phyloP scores from a whole-genome alignment of 2,113 vertebrate species.

The Tursiops truncatus region DNA sequence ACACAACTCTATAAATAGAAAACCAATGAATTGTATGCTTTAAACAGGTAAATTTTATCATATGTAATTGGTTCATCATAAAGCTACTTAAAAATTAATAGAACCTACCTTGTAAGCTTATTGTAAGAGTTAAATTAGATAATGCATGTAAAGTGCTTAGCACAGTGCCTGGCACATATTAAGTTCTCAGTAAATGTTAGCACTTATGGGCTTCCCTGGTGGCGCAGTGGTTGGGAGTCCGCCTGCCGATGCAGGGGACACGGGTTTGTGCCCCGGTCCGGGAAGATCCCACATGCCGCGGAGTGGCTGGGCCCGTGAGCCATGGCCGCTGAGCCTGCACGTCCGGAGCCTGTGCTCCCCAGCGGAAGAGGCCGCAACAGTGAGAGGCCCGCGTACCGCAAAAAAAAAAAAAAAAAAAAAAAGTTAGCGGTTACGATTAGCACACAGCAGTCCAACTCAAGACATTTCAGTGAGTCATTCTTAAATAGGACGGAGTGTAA shows the following conservation, averaged over 20 bases:
- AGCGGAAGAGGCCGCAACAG: accelerated
- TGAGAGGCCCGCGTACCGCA: no score
- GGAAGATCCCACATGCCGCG: no score
- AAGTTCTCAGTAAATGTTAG: not conserved
- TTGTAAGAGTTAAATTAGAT: not conserved
- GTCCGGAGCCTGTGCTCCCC: no score
- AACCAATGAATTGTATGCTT: not conserved
- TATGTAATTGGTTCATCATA: not conserved
- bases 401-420: not conserved
- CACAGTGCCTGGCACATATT: not conserved
- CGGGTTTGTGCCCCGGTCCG: no score
- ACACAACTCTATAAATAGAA: not conserved
- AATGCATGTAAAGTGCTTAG: not conserved
- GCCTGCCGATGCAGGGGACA: no score
- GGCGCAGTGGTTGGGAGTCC: no score
- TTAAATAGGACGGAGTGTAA: not conserved
- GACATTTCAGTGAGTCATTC: not conserved
- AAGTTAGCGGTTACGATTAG: not conserved
- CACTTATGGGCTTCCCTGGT: not conserved
- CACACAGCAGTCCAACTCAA: not conserved
- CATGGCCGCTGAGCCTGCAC: no score
- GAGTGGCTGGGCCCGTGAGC: no score
- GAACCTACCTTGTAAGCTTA: not conserved
- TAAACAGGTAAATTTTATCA: not conserved
- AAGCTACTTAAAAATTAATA: not conserved